Conservation (phyloP, 2,113 vertebrate genomes). For the Ranitomeya imitator region DNA sequence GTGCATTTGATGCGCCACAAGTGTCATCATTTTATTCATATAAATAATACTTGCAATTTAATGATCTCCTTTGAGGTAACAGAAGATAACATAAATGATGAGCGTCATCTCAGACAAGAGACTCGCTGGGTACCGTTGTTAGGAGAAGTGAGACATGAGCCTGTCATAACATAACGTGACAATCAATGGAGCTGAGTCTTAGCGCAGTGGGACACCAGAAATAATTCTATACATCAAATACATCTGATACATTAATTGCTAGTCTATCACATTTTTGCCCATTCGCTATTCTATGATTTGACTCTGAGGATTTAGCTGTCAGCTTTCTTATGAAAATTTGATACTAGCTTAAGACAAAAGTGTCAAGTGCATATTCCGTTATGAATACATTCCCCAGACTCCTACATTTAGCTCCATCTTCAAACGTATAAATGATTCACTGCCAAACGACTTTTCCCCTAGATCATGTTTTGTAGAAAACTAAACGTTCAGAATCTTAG, state of each 20-base stretch:
- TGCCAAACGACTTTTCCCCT: conserved; percentile 2
- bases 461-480: conserved; percentile 8
- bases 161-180: conserved; percentile 12
- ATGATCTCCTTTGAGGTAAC: conserved; percentile 3
- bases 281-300: neutral
- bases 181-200: neutral
- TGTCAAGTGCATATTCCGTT: conserved; percentile 16
- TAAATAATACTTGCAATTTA: neutral
- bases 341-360: conserved; percentile 21
- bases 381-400: conserved; percentile 13
- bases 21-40: neutral
- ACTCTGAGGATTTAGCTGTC: conserved; percentile 15
- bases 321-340: conserved; percentile 28
- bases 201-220: neutral
- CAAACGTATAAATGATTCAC: conserved; percentile 25
- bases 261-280: neutral
- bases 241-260: conserved; percentile 2
- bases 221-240: conserved; percentile 14
- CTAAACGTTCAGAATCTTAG: neutral
- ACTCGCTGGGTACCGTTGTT: neutral
- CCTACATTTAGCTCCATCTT: conserved; percentile 30
- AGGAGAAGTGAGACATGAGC: neutral
- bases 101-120: neutral
- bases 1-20: neutral
- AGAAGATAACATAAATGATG: conserved; percentile 1